phyloP scores from a whole-genome alignment of 2,888 invertebrate genomes.

The Rutpela maculata region DNA sequence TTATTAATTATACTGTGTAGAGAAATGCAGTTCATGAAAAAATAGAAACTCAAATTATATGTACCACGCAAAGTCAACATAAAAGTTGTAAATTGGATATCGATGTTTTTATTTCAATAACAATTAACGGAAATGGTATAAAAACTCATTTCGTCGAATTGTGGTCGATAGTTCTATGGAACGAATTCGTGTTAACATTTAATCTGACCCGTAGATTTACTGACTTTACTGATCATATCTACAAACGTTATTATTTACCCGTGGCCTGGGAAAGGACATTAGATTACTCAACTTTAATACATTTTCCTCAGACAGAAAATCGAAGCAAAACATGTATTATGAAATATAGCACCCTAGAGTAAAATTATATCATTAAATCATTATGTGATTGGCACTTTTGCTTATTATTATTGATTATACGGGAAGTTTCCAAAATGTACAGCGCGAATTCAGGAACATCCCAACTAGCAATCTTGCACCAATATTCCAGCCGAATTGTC shows the following conservation, averaged over 20 bases:
- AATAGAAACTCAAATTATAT: not conserved
- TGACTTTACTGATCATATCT: conserved; percentile 14
- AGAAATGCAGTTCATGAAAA: not conserved
- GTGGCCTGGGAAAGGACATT: not conserved
- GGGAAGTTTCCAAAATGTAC: no score
- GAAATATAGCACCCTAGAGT: not conserved
- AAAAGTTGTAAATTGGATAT: not conserved
- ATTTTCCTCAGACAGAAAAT: conserved; percentile 14
- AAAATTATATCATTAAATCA: not conserved
- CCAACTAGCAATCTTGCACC: no score
- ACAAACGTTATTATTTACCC: conserved; percentile 4
- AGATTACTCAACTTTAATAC: conserved; percentile 12
- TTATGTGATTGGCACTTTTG: not conserved
- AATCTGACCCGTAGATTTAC: conserved; percentile 26
- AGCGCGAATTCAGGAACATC: no score
- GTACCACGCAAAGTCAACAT: not conserved
- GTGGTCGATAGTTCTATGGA: conserved; percentile 15
- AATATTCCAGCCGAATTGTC: no score
- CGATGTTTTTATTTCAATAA: not conserved
- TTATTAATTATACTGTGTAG: not conserved
- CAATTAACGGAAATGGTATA: not conserved
- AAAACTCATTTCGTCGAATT: conserved; percentile 24
- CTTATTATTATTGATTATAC: no score
- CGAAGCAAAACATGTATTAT: not conserved
- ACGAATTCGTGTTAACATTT: conserved; percentile 25